Conservation (phyloP, 2,797 vertebrate species). For the Coccyzus lansbergi region DNA sequence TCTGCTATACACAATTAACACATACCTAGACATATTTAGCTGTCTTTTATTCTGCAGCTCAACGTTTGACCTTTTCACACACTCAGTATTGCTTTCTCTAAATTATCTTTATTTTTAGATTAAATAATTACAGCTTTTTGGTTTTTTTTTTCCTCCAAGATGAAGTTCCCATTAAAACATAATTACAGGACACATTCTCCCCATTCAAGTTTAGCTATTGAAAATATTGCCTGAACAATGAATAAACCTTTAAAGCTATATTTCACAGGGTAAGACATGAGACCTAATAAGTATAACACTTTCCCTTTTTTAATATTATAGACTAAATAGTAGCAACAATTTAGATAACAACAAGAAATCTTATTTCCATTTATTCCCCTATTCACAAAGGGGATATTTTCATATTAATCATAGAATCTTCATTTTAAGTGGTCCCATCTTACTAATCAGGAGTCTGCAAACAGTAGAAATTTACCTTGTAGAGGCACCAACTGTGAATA, state of each 20-base stretch:
- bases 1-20: background rate
- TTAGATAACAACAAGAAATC: background rate
- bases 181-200: background rate
- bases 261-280: background rate
- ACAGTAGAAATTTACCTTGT: background rate
- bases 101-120: slow-evolving; percentile 43
- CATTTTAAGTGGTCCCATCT: background rate
- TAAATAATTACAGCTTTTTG: background rate
- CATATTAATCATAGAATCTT: background rate
- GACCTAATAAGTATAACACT: background rate
- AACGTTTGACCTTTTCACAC: background rate
- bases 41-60: slow-evolving; percentile 6
- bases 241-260: background rate
- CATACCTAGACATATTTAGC: background rate
- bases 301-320: background rate
- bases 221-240: background rate
- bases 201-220: background rate
- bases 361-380: background rate
- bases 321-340: background rate
- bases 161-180: background rate
- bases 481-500: background rate
- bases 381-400: background rate
- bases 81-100: background rate
- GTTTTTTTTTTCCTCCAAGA: background rate
- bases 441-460: background rate